Evolutionary conservation across 2,113 vertebrate species (phyloP).

Genomic region (Salvelinus sp.): DNA sequence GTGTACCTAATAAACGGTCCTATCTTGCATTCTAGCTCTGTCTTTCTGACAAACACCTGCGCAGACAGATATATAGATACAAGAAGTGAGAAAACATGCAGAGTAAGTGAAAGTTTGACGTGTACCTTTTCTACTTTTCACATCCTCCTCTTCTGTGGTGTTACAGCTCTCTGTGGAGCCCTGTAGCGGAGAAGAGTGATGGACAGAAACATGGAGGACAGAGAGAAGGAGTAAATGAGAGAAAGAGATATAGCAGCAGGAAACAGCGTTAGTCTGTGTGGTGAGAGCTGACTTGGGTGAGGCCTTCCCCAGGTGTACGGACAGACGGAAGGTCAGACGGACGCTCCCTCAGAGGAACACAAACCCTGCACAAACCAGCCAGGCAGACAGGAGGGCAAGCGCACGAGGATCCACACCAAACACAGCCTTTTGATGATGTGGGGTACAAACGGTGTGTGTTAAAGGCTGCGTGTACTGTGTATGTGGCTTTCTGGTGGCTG

Average conservation of each 20-base stretch:
- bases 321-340: constrained; percentile 37
- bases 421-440: background rate
- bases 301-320: constrained; percentile 27
- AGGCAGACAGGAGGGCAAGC: constrained; percentile 45
- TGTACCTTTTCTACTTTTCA: constrained; percentile 91
- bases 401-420: constrained; percentile 21
- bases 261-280: background rate
- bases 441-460: background rate
- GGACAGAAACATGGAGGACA: constrained; percentile 2
- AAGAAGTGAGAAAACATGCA: constrained; percentile 52
- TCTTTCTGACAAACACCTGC: background rate
- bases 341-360: constrained; percentile 56
- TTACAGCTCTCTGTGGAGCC: constrained; percentile 98
- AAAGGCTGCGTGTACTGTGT: background rate
- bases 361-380: constrained; percentile 71
- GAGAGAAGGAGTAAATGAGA: constrained; percentile 4
- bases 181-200: constrained; percentile 60
- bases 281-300: constrained; percentile 12
- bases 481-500: background rate
- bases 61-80: background rate
- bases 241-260: constrained; percentile 12
- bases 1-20: background rate
- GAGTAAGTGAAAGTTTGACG: constrained; percentile 67
- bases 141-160: constrained; percentile 96
- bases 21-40: constrained; percentile 6